Evolutionary conservation across 2,797 vertebrate genomes (phyloP), one percentile per base, ranked within the genome.

Genomic region (Synanceia verrucosa): DNA sequence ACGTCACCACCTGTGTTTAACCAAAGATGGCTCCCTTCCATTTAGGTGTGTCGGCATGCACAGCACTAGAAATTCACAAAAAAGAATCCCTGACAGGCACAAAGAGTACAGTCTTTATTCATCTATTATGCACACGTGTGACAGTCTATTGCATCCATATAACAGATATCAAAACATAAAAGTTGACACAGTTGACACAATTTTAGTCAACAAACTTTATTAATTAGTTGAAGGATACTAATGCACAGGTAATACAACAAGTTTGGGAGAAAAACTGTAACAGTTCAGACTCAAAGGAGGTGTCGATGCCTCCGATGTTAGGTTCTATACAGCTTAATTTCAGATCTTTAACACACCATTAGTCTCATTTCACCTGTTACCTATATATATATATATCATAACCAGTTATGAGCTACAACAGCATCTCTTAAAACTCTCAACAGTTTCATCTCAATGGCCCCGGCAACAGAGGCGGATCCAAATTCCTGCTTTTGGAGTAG

Each of bases 171-270:
- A 23, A 24, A 50, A 43, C 16, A 0, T 12, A 18, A 67, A 43
- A 61, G 8, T 13, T 59, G 5, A 58, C 50, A 31, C 29, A 73
- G 5, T 13, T 1, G 28, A 85, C 64, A 84, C 72, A 82, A 29
- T 73, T 70, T 90, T 93, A 90, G 88, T 94, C 90, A 94, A 94
- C 90, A 94, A 94, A 92, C 90, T 73, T 94, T 94, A 95, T 95
- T 95, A 93, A 93, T 93, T 93, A 93, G 86, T 93, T 92, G 78
- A 93, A 88, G 91, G 91, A 92, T 94, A 93, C 85, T 93, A 94
- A 93, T 94, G 92, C 92, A 95, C 92, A 94, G 86, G 92, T 91
- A 93, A 94, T 94, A 95, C 93, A 95, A 94, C 93, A 93, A 90
- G 88, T 91, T 88, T 86, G 67, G 86, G 89, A 84, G 78, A 88